These are phyloP conservation scores for Drosophila nigricruria DNA, from an alignment of 2,888 invertebrate genomes.

Conservation along the genomic window DNA sequence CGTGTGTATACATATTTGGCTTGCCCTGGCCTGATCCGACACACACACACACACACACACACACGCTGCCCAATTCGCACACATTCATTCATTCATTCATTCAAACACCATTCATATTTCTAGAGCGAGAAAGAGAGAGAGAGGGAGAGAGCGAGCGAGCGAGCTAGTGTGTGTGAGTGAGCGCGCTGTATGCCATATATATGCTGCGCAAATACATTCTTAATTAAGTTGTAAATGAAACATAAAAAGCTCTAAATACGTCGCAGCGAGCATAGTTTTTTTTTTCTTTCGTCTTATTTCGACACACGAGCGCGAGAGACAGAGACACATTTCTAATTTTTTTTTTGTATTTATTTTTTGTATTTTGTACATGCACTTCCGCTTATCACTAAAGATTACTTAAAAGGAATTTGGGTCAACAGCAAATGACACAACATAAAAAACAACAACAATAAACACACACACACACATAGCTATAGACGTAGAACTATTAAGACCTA, in stretches of 20 bases:
- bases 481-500: conserved; percentile 7
- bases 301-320: conserved; percentile 22
- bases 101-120: conserved; percentile 54
- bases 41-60: conserved; percentile 17
- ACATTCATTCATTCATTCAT: conserved; percentile 49
- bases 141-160: background rate
- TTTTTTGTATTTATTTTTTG: conserved; percentile 35
- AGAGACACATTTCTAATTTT: conserved; percentile 57
- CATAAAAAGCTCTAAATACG: conserved; percentile 75
- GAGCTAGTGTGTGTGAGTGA: background rate
- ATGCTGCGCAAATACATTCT: conserved; percentile 76
- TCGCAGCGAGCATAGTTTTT: conserved; percentile 57
- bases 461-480: conserved; percentile 8
- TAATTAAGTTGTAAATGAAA: conserved; percentile 78
- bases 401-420: conserved; percentile 71
- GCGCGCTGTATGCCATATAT: conserved; percentile 19
- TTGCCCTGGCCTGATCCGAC: conserved; percentile 40
- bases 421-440: conserved; percentile 42
- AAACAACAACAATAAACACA: conserved; percentile 24
- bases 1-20: conserved; percentile 44
- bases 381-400: conserved; percentile 75
- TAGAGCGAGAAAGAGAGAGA: background rate
- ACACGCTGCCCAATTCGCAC: conserved; percentile 16
- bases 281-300: conserved; percentile 26
- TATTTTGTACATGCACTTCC: conserved; percentile 73